Evolutionary conservation across 2,888 invertebrate species (phyloP).

Genomic region (Phoenoteleia sp.): DNA sequence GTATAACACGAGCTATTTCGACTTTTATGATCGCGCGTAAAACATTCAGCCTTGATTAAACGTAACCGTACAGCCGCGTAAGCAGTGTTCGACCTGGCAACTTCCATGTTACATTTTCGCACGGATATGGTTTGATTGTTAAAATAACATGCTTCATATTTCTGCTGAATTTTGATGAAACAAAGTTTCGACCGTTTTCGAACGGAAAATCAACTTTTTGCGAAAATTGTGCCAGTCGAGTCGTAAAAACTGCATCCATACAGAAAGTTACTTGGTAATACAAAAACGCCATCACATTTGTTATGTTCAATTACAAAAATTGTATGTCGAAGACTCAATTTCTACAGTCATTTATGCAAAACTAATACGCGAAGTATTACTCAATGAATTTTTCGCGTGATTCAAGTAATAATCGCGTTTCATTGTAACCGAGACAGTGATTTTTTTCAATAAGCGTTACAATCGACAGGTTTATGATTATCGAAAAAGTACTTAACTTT

Average conservation of each 20-base stretch:
- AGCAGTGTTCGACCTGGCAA: slow-evolving; percentile 69
- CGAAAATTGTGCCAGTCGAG: slow-evolving; percentile 10
- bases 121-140: slow-evolving; percentile 54
- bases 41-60: slow-evolving; percentile 86
- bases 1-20: slow-evolving; percentile 84
- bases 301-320: too few relatives aligned
- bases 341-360: too few relatives aligned
- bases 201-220: slow-evolving; percentile 41
- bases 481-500: slow-evolving; percentile 66
- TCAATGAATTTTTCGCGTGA: not conserved
- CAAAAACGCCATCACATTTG: too few relatives aligned
- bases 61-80: slow-evolving; percentile 75
- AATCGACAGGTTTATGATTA: slow-evolving; percentile 63
- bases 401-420: not conserved
- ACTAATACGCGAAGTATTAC: not conserved
- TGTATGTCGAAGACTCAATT: too few relatives aligned
- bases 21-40: slow-evolving; percentile 85
- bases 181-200: slow-evolving; percentile 37
- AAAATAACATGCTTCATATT: slow-evolving; percentile 59
- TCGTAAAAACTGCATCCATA: slow-evolving; percentile 34
- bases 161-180: slow-evolving; percentile 38
- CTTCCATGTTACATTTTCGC: slow-evolving; percentile 67
- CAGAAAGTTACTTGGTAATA: slow-evolving; percentile 10
- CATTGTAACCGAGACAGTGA: slow-evolving; percentile 33
- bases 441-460: slow-evolving; percentile 57